These are phyloP conservation scores for Drosophila nigricruria DNA, from an alignment of 2,888 invertebrate genomes.

Conservation along the genomic window DNA sequence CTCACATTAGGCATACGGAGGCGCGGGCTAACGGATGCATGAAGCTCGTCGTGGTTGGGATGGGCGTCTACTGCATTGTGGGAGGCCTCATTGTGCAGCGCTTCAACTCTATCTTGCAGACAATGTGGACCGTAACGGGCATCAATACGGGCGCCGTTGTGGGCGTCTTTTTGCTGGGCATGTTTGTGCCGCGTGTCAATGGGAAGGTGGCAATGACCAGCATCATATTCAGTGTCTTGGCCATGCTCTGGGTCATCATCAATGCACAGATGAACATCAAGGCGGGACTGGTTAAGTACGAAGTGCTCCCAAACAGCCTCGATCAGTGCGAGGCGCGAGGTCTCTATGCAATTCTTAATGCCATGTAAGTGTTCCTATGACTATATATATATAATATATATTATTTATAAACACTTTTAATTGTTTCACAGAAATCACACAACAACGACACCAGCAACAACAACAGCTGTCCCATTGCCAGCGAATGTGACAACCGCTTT, in stretches of 20 bases:
- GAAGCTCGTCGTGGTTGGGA: conserved; percentile 84
- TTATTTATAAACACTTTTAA: no score
- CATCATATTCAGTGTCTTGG: conserved; percentile 76
- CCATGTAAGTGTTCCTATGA: conserved; percentile 61
- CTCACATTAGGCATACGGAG: conserved; percentile 84
- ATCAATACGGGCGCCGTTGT: conserved; percentile 88
- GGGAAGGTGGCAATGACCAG: conserved; percentile 83
- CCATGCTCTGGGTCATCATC: conserved; percentile 80
- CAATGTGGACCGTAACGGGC: conserved; percentile 85
- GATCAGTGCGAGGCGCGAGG: conserved; percentile 76
- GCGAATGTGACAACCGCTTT: conserved; percentile 59
- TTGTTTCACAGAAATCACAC: conserved; percentile 42
- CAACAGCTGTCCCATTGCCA: conserved; percentile 15
- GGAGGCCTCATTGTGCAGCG: conserved; percentile 85
- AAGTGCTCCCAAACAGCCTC: conserved; percentile 72
- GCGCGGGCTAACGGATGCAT: conserved; percentile 86
- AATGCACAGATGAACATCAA: conserved; percentile 77
- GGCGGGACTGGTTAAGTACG: conserved; percentile 75
- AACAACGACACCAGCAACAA: conserved; percentile 15
- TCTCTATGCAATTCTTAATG: conserved; percentile 54
- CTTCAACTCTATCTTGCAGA: conserved; percentile 86
- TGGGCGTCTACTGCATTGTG: conserved; percentile 88
- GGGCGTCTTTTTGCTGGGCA: conserved; percentile 89
- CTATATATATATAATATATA: neutral
- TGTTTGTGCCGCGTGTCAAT: conserved; percentile 89